Percentiles rank a stretch among this genome's conserved stretches.
Evolutionary conservation across 2,797 vertebrate genomes (phyloP).

Genomic region (Myotis findleyi): DNA sequence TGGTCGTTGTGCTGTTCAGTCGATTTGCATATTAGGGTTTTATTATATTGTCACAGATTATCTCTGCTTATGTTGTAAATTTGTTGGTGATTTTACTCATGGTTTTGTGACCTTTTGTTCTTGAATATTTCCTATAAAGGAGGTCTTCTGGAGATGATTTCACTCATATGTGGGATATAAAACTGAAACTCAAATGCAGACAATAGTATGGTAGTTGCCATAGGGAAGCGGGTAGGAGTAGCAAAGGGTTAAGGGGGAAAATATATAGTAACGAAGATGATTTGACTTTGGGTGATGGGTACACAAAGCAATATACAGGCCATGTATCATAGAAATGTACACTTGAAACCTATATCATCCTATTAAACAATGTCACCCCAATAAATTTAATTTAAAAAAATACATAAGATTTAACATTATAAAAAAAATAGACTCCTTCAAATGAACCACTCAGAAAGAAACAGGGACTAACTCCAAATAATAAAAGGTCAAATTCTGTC

Average conservation of each 20-base stretch:
- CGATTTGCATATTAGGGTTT: no score
- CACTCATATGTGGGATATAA: not conserved
- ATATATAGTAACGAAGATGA: not conserved
- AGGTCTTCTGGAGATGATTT: not conserved
- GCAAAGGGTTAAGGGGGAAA: not conserved
- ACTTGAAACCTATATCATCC: not conserved
- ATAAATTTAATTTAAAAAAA: not conserved
- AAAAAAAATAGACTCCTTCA: not conserved
- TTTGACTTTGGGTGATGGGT: not conserved
- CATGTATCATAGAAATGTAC: not conserved
- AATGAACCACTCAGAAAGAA: not conserved
- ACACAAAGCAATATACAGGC: not conserved
- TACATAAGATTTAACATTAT: not conserved
- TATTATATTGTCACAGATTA: not conserved
- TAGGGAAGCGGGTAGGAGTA: not conserved
- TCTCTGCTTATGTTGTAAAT: not conserved
- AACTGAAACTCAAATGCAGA: no score
- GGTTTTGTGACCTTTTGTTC: not conserved
- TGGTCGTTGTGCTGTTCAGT: rapidly evolving
- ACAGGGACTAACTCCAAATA: not conserved
- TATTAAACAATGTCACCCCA: not conserved
- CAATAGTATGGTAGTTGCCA: not conserved
- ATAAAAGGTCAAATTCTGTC: conserved; percentile 41
- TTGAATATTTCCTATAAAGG: not conserved
- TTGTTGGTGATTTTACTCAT: not conserved